phyloP scores from a whole-genome alignment of 2,797 vertebrate species.

The Triplophysa yarkandensis region DNA sequence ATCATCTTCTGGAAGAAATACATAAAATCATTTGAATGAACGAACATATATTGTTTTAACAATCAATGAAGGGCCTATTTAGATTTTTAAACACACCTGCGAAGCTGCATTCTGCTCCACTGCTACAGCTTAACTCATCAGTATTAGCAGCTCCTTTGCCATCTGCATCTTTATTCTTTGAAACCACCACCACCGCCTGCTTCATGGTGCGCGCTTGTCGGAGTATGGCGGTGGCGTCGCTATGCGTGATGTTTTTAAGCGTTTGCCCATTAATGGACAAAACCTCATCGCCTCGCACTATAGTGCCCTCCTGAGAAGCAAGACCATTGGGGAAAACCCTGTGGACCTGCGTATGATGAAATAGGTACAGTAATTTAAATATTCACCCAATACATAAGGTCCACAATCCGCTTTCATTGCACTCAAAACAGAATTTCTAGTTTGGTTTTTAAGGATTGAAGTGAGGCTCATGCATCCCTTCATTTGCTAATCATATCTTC shows the following conservation, averaged over 20 bases:
- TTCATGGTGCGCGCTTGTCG: conserved; percentile 81
- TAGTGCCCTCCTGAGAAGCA: conserved; percentile 92
- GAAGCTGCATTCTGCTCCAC: conserved; percentile 36
- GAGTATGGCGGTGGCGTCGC: conserved; percentile 79
- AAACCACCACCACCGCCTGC: conserved; percentile 88
- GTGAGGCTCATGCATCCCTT: not conserved
- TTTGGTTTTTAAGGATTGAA: too few relatives aligned
- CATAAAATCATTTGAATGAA: not conserved
- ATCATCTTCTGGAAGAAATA: conserved; percentile 65
- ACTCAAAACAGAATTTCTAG: too few relatives aligned
- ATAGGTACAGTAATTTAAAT: not conserved
- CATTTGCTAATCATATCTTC: not conserved
- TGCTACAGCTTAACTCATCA: conserved; percentile 39
- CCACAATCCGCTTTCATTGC: too few relatives aligned
- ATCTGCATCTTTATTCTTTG: conserved; percentile 70
- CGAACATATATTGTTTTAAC: not conserved
- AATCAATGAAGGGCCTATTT: not conserved
- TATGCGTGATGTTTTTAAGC: conserved; percentile 82
- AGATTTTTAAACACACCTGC: conserved; percentile 45
- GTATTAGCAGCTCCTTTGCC: conserved; percentile 39
- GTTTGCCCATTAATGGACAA: conserved; percentile 93
- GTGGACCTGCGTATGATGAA: conserved; percentile 80
- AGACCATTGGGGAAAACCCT: conserved; percentile 86
- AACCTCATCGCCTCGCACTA: conserved; percentile 90
- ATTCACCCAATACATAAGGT: too few relatives aligned